These are phyloP conservation scores for Astreopora myriophthalma DNA, from an alignment of 64 coral and sea anemone species.

Conservation along the genomic window DNA sequence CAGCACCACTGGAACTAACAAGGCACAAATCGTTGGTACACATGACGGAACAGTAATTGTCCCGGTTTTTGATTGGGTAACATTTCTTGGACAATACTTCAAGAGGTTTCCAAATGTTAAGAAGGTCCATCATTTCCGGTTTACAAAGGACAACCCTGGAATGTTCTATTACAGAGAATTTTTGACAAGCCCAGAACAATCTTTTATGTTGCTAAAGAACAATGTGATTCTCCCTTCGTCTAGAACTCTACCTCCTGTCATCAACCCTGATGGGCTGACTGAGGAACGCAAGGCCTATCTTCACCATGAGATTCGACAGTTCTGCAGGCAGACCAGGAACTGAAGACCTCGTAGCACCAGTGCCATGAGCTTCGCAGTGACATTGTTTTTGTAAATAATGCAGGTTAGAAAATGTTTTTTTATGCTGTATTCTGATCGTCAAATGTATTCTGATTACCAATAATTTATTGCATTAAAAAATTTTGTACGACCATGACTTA, in stretches of 20 bases:
- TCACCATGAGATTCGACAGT: constrained; percentile 12
- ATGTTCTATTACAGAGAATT: constrained; percentile 37
- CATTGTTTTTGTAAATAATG: too few species aligned
- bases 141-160: constrained; percentile 23
- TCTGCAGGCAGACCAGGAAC: constrained; percentile 37
- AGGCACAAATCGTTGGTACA: constrained; percentile 39
- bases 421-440: too few species aligned
- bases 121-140: constrained; percentile 43
- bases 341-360: constrained; percentile 27
- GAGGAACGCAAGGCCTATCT: constrained; percentile 20
- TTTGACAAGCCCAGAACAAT: constrained; percentile 17
- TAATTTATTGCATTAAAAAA: too few species aligned
- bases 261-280: background rate
- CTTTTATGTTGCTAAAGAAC: constrained; percentile 27
- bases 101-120: constrained; percentile 34
- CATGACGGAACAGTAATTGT: constrained; percentile 35
- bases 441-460: too few species aligned
- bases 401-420: too few species aligned
- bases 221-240: background rate
- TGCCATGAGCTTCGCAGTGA: background rate
- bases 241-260: background rate
- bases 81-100: constrained; percentile 29
- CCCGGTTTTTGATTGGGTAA: constrained; percentile 4
- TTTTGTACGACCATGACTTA: too few species aligned
- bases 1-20: constrained; percentile 37